Conservation (phyloP, 2,888 invertebrate species). For the Dolichopus griseipennis region DNA sequence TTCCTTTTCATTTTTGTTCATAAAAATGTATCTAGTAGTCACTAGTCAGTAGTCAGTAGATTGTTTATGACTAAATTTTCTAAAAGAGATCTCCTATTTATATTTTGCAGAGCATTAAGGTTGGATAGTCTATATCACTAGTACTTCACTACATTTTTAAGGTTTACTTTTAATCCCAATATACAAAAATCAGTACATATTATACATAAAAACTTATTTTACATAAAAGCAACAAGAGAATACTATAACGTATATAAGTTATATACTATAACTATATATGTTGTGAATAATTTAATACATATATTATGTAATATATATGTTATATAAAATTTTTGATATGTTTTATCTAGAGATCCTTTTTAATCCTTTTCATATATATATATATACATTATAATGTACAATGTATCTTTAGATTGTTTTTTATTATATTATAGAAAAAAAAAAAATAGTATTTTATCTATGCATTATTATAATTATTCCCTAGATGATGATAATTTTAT, state of each 20-base stretch:
- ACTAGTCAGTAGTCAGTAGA: too few species aligned
- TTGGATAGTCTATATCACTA: background rate
- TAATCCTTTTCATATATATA: background rate
- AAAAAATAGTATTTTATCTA: background rate
- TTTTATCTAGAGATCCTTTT: background rate
- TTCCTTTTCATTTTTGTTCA: too few species aligned
- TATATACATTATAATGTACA: background rate
- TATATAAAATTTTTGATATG: background rate
- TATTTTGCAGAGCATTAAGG: background rate
- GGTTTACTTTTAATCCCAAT: background rate
- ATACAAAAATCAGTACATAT: background rate
- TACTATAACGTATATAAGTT: too few species aligned
- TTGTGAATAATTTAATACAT: too few species aligned
- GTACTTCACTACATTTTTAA: background rate
- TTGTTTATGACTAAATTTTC: too few species aligned
- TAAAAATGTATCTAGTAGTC: too few species aligned
- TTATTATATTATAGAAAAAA: background rate
- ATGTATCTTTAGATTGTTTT: background rate
- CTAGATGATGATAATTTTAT: background rate
- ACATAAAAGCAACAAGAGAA: too few species aligned
- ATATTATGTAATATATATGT: too few species aligned
- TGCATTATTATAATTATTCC: background rate
- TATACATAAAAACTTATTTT: too few species aligned
- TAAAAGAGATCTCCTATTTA: background rate
- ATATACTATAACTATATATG: too few species aligned